phyloP scores from a whole-genome alignment of 2,888 invertebrate genomes.

The Drymonia ruficornis region DNA sequence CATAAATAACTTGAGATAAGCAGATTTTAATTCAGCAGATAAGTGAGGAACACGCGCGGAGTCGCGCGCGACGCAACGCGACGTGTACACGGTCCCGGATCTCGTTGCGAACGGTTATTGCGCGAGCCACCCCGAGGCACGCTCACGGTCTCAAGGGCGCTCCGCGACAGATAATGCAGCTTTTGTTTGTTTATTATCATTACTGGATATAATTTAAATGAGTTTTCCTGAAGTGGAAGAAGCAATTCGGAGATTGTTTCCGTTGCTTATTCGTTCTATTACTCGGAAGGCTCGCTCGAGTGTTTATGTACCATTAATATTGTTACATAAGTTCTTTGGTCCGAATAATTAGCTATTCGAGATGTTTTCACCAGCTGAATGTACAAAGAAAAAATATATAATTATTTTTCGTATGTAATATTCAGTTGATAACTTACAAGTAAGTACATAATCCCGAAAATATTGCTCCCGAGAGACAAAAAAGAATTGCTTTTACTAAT shows the following conservation, averaged over 20 bases:
- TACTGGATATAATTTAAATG: conserved; percentile 30
- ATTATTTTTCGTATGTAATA: no score
- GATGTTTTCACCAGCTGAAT: no score
- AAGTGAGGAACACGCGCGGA: conserved; percentile 29
- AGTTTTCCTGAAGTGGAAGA: conserved; percentile 25
- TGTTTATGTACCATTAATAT: conserved; percentile 1
- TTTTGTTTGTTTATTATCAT: conserved; percentile 37
- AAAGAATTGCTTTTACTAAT: neutral
- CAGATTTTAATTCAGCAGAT: conserved; percentile 44
- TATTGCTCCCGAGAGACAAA: neutral
- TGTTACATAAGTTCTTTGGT: neutral
- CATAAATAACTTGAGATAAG: conserved; percentile 43
- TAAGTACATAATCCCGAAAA: no score
- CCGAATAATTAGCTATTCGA: no score
- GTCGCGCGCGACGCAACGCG: conserved; percentile 5
- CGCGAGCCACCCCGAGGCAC: conserved; percentile 19
- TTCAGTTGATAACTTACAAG: no score
- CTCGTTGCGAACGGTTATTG: conserved; percentile 14
- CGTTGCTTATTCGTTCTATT: conserved; percentile 3
- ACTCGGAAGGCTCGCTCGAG: neutral
- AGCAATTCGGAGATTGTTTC: conserved; percentile 6
- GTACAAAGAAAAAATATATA: no score
- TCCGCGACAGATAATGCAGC: conserved; percentile 29
- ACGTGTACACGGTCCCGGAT: conserved; percentile 18
- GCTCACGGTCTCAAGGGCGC: conserved; percentile 4